Conservation (phyloP, 2,888 invertebrate species). For the Dryomyza anilis region DNA sequence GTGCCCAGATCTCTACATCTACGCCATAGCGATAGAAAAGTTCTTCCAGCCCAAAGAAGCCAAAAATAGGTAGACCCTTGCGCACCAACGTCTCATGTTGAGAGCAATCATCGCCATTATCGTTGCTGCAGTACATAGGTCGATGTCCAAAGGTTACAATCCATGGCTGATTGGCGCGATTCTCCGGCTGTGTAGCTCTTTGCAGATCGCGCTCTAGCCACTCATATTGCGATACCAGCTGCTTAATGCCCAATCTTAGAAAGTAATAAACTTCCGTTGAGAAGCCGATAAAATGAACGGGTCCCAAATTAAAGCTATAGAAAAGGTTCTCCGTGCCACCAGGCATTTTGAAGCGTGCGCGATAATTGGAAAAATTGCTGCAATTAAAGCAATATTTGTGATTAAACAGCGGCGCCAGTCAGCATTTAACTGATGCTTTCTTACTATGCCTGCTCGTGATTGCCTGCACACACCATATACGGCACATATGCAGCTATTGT, state of each 20-base stretch:
- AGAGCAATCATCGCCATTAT: conserved; percentile 78
- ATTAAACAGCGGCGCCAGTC: neutral
- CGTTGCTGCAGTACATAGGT: conserved; percentile 91
- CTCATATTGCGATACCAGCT: conserved; percentile 77
- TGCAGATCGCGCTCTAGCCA: conserved; percentile 86
- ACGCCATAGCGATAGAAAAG: conserved; percentile 88
- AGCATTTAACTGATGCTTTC: conserved; percentile 52
- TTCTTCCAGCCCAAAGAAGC: conserved; percentile 78
- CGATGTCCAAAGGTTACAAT: conserved; percentile 83
- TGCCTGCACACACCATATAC: conserved; percentile 92
- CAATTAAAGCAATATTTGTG: conserved; percentile 28
- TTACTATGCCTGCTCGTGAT: conserved; percentile 85
- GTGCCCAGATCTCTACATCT: conserved; percentile 94
- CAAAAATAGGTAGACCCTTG: conserved; percentile 69
- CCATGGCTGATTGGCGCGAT: conserved; percentile 78
- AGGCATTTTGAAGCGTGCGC: conserved; percentile 91
- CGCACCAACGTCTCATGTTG: conserved; percentile 70
- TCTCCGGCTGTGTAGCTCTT: conserved; percentile 75
- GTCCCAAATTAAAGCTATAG: conserved; percentile 89
- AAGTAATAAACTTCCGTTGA: conserved; percentile 96
- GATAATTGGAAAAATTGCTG: conserved; percentile 95
- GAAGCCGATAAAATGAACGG: conserved; percentile 87
- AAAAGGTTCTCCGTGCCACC: conserved; percentile 72
- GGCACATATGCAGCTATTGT: conserved; percentile 87
- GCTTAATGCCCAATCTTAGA: conserved; percentile 81